These are phyloP conservation scores for Geopemphigus sp. DNA, from an alignment of 1,140 invertebrate species.

Conservation along the genomic window DNA sequence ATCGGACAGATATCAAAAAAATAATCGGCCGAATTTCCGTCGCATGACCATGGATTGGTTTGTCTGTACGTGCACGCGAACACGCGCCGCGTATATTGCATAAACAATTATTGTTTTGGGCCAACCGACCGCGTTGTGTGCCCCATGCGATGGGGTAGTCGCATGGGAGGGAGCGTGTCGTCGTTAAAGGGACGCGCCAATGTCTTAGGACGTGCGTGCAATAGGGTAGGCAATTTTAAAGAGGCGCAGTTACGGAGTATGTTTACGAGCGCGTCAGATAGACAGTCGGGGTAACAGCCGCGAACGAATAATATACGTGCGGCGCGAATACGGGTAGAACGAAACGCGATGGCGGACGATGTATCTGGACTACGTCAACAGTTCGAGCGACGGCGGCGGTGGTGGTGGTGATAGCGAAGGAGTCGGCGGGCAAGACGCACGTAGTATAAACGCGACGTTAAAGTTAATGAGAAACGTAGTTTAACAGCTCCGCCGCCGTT, in stretches of 20 bases:
- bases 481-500: not conserved
- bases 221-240: not conserved
- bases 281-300: constrained; percentile 14
- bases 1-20: too few species aligned
- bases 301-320: too few species aligned
- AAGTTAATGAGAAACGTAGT: constrained; percentile 43
- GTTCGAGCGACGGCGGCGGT: not conserved
- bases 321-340: not conserved
- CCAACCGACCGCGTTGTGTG: too few species aligned
- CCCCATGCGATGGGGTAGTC: too few species aligned
- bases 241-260: not conserved
- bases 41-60: too few species aligned
- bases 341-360: not conserved
- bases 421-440: not conserved
- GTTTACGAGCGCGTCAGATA: constrained; percentile 14
- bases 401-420: too few species aligned
- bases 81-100: too few species aligned
- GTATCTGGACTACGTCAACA: constrained; percentile 44
- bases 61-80: too few species aligned
- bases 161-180: not conserved
- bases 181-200: not conserved
- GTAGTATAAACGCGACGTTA: constrained; percentile 19
- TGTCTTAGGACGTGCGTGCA: too few species aligned
- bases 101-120: too few species aligned
- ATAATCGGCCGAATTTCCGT: too few species aligned